A percentile compares a stretch with the other conserved stretches of the same genome.
phyloP scores from a whole-genome alignment of 2,888 invertebrate species.

The Caenorhabditis sinica region DNA sequence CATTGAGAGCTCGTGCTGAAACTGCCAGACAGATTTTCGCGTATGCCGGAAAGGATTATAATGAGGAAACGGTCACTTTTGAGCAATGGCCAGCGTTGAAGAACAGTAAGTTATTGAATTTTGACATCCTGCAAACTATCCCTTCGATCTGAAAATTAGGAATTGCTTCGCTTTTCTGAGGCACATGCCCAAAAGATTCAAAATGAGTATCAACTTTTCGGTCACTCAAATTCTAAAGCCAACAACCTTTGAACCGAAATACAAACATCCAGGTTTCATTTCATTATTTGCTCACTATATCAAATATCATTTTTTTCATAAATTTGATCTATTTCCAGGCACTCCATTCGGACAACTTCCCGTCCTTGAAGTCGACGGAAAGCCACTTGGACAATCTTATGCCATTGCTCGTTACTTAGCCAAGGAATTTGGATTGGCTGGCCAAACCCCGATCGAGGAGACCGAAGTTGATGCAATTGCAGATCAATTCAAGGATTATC shows the following conservation, averaged over 20 bases:
- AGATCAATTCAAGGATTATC: constrained; percentile 76
- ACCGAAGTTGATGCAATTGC: constrained; percentile 74
- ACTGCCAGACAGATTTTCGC: constrained; percentile 65
- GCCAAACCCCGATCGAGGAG: constrained; percentile 70
- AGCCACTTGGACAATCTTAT: constrained; percentile 70
- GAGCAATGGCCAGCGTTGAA: constrained; percentile 69
- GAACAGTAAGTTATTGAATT: constrained; percentile 49
- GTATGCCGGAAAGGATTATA: constrained; percentile 66
- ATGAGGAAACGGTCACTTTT: constrained; percentile 57
- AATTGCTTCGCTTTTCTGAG: no score
- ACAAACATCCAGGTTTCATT: background rate
- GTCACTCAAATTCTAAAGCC: no score
- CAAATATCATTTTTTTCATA: background rate
- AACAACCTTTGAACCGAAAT: background rate
- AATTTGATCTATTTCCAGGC: constrained; percentile 48
- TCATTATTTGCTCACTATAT: background rate
- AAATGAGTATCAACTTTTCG: no score
- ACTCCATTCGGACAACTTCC: constrained; percentile 77
- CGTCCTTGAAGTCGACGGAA: constrained; percentile 75
- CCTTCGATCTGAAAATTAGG: background rate
- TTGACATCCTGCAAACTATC: background rate
- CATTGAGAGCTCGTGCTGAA: constrained; percentile 57
- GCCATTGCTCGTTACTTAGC: constrained; percentile 75
- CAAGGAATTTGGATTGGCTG: constrained; percentile 70
- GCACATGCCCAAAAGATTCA: no score